A percentile compares a stretch with the other conserved stretches of the same genome.
Conservation (phyloP, 2,113 vertebrate species). For the Tragelaphus imberbis region DNA sequence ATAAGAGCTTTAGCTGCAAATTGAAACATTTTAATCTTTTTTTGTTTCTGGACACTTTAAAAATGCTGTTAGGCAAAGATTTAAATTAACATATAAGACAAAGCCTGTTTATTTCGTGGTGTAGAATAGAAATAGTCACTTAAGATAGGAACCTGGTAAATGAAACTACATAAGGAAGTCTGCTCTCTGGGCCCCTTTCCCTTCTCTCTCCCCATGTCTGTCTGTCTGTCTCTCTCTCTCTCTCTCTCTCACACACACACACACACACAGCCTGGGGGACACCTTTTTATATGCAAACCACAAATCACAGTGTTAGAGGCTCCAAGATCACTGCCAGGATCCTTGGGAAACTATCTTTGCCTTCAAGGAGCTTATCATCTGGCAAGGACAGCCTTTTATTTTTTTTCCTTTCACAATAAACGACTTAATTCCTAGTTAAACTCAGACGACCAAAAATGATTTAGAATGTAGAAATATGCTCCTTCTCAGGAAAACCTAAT, state of each 20-base stretch:
- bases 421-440: slow-evolving; percentile 15
- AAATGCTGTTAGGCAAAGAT: slow-evolving; percentile 63
- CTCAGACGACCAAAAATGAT: not conserved
- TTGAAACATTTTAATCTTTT: slow-evolving; percentile 72
- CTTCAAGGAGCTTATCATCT: slow-evolving; percentile 53
- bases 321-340: not conserved
- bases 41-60: slow-evolving; percentile 70
- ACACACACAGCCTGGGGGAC: not conserved
- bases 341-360: not conserved
- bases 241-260: not conserved
- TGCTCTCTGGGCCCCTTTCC: not conserved
- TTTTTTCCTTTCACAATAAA: not conserved
- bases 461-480: not conserved
- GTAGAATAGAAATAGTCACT: not conserved
- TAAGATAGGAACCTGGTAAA: not conserved
- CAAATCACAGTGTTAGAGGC: not conserved
- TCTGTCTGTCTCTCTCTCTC: fast-evolving
- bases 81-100: slow-evolving; percentile 71
- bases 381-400: not conserved
- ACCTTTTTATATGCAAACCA: not conserved
- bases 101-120: slow-evolving; percentile 39
- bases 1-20: slow-evolving; percentile 76
- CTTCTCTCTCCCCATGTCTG: too few relatives aligned
- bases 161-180: not conserved
- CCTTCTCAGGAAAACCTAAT: slow-evolving; percentile 18